Base-by-base conservation (phyloP, 2,797 vertebrate species). In the Clarias laeviceps region DNA sequence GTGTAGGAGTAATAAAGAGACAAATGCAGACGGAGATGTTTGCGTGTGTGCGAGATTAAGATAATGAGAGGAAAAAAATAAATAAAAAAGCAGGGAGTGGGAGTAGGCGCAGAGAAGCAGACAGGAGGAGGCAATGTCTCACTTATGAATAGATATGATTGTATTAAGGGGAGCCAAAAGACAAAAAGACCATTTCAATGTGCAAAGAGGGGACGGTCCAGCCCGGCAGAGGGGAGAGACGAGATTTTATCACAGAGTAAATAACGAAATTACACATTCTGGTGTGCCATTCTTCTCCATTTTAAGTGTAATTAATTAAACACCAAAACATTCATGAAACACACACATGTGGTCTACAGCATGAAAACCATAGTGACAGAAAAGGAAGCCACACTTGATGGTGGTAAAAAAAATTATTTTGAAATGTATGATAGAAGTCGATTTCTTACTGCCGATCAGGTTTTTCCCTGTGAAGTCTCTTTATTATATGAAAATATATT, bases 131-230 rank as follows among this genome's bases (percentile, higher is more conserved):
- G 84, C 66, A 68, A 69, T 86, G 82, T 87, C 88, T 86, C 82
- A 83, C 86, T 85, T 85, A 87, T 92, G 90, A 92, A 91, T 91
- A 87, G 89, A 89, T 88, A 87, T 89, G 88, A 91, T 90, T 92
- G 91, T 92, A 78, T 87, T 85, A 66, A 87, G 87, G 88, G 88
- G 84, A 86, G 86, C 85, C 17, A 77, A 83, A 76, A 88, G 85
- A 91, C 88, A 93, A 91, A 88, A 29, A n/a, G 84, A 80, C 89
- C 92, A 90, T 91, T 88, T 62, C 90, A 88, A 78, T 66, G 56
- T 27, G 45, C 22, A 24, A 20, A 54, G 27, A 82, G 64, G 74
- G 81, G 57, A 86, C 27, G 27, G 73, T 69, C 27, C 74, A 29
- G 80, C 56, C 54, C 40, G 22, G 69, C 65, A 22, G 69, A 70